Base-by-base conservation (phyloP, 2,888 invertebrate species). In the Euphydryas editha region DNA sequence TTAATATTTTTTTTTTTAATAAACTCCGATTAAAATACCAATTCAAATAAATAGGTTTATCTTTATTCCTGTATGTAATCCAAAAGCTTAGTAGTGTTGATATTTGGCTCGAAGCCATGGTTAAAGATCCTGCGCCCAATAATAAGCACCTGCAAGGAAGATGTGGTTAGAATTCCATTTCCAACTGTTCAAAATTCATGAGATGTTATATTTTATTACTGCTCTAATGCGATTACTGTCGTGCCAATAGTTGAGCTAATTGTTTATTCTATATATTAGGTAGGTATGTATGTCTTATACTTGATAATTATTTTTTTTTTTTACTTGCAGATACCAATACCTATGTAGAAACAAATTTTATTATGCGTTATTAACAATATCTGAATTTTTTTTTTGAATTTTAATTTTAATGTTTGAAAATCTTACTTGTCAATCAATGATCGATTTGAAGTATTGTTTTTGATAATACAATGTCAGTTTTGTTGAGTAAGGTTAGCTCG, bases 361-460 rank as follows among this genome's bases (percentile, higher is more conserved):
- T 24, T 24, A 15, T 30, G 15, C 24, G 24, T 11, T n/a, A 24
- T 51, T 13, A 24, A 51, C 13, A 51, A 51, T 24, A 49, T 8
- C 30, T 2, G 24, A 7, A 24, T 51, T 24, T 24, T 51, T 30
- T 24, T 51, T 51, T 51, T 8, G 18, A 7, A 51, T 51, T 51
- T 51, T 30, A 30, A 51, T 51, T 51, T 8, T 24, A 51, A 8
- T 59, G 36, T 13, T 18, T 59, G 54, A 71, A 73, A 76, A 76
- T 76, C 74, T 75, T 72, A 80, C 78, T 77, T 78, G 78, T 78
- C 78, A 83, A 82, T 85, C 79, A 81, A 83, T 85, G 82, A 83
- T n/a, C 78, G 81, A 81, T 83, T 82, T 73, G 77, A 70, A 69
- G 71, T 73, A 77, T 72, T 73, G 59, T 55, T 49, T 62, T 62